Evolutionary conservation across 2,888 invertebrate genomes (phyloP).

Genomic region (Drosophila anceps): DNA sequence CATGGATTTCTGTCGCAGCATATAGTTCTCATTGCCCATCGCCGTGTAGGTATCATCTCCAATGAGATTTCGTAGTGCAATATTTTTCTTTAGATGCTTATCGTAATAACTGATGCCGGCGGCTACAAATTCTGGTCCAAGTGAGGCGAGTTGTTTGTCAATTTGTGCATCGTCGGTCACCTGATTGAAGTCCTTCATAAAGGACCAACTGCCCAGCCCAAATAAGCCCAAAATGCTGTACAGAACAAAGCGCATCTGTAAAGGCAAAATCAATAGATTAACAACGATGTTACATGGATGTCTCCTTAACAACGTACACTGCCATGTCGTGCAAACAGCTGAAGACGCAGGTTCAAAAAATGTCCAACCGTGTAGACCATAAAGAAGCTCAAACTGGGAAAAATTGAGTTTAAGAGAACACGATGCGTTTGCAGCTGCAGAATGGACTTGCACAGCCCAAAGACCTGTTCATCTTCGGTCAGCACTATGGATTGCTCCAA

Average conservation of each 20-base stretch:
- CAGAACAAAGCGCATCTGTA: constrained; percentile 83
- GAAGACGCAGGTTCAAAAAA: constrained; percentile 86
- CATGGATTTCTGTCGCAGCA: constrained; percentile 88
- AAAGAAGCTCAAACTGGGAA: constrained; percentile 86
- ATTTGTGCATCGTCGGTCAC: constrained; percentile 88
- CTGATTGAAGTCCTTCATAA: constrained; percentile 89
- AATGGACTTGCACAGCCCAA: constrained; percentile 92
- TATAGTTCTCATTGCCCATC: constrained; percentile 89
- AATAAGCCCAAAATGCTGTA: constrained; percentile 88
- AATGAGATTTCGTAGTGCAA: constrained; percentile 87
- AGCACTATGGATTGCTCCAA: constrained; percentile 89
- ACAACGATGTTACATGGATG: neutral
- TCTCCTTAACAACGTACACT: constrained; percentile 71
- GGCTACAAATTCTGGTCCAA: constrained; percentile 88
- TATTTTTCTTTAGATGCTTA: constrained; percentile 90
- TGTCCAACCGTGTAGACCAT: constrained; percentile 86
- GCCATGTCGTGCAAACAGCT: constrained; percentile 87
- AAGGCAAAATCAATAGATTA: neutral
- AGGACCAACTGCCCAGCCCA: constrained; percentile 87
- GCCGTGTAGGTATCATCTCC: constrained; percentile 88
- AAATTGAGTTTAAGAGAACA: constrained; percentile 87
- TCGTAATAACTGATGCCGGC: constrained; percentile 92
- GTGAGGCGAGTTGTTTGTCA: constrained; percentile 88
- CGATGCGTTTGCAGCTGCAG: constrained; percentile 88
- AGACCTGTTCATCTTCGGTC: constrained; percentile 92